These are phyloP conservation scores for Gnatocerus cornutus DNA, from an alignment of 2,888 invertebrate species.

Conservation along the genomic window DNA sequence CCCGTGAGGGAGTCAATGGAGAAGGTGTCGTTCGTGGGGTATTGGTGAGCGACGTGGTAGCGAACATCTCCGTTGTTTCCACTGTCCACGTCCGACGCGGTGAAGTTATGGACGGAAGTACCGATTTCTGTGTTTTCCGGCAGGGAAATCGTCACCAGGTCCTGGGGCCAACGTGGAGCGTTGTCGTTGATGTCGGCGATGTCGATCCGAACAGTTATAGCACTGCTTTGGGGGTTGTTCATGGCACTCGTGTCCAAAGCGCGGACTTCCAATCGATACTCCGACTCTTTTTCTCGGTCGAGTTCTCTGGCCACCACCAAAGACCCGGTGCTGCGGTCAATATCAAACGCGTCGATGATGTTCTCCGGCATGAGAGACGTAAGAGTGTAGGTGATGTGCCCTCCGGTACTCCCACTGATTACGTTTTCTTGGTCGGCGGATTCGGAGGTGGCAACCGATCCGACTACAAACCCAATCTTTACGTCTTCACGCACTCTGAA, in stretches of 20 bases:
- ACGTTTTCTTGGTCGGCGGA: constrained; percentile 76
- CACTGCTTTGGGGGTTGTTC: constrained; percentile 94
- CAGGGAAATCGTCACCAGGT: constrained; percentile 87
- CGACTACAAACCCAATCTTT: constrained; percentile 85
- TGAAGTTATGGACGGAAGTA: constrained; percentile 85
- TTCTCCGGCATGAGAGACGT: constrained; percentile 82
- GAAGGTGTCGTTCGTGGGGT: constrained; percentile 78
- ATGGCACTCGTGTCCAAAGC: constrained; percentile 91
- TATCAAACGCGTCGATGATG: constrained; percentile 87
- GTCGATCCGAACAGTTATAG: constrained; percentile 90
- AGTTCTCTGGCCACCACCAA: constrained; percentile 89
- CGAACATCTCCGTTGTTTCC: constrained; percentile 86
- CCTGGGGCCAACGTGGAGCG: constrained; percentile 87
- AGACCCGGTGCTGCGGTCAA: constrained; percentile 90
- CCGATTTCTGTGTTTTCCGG: constrained; percentile 84
- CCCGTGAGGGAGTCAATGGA: constrained; percentile 89
- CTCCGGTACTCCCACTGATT: constrained; percentile 73
- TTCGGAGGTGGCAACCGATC: constrained; percentile 85
- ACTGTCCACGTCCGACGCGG: constrained; percentile 88
- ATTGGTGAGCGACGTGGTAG: constrained; percentile 82
- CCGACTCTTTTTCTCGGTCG: constrained; percentile 90
- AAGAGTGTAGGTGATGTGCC: constrained; percentile 87
- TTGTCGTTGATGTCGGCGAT: constrained; percentile 95
- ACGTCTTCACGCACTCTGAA: constrained; percentile 83
- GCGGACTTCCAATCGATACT: constrained; percentile 90